Conservation (phyloP, 2,888 invertebrate genomes). For the Electrophaes corylata region DNA sequence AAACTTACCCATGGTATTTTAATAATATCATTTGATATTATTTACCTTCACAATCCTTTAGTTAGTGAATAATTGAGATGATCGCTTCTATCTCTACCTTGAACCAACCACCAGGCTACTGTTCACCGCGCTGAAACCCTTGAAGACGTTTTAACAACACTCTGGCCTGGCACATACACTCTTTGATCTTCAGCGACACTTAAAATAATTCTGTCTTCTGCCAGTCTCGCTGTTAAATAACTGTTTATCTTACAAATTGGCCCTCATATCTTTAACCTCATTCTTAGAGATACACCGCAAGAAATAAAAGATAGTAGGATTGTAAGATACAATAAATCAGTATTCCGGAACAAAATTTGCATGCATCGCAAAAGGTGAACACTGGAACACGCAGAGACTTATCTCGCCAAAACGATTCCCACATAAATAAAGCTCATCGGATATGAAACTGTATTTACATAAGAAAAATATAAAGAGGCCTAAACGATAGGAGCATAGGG, state of each 20-base stretch:
- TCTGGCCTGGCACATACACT: conserved; percentile 58
- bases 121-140: conserved; percentile 77
- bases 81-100: conserved; percentile 38
- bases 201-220: conserved; percentile 51
- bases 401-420: conserved; percentile 84
- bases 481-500: conserved; percentile 81
- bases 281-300: conserved; percentile 34
- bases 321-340: conserved; percentile 62
- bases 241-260: conserved; percentile 45
- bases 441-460: conserved; percentile 84
- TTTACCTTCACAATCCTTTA: no score
- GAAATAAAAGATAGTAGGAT: conserved; percentile 38
- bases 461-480: conserved; percentile 84
- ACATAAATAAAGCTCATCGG: conserved; percentile 85
- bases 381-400: conserved; percentile 76
- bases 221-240: conserved; percentile 43
- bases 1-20: no score
- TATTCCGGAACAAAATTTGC: conserved; percentile 70
- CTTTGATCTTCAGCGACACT: conserved; percentile 80
- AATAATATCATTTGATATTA: no score
- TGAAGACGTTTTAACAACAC: conserved; percentile 77
- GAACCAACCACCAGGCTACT: conserved; percentile 57
- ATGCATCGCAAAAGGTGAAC: conserved; percentile 75
- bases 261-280: conserved; percentile 33
- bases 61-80: not conserved